phyloP scores from a whole-genome alignment of 2,888 invertebrate genomes.

The Drosophila hamatofila region DNA sequence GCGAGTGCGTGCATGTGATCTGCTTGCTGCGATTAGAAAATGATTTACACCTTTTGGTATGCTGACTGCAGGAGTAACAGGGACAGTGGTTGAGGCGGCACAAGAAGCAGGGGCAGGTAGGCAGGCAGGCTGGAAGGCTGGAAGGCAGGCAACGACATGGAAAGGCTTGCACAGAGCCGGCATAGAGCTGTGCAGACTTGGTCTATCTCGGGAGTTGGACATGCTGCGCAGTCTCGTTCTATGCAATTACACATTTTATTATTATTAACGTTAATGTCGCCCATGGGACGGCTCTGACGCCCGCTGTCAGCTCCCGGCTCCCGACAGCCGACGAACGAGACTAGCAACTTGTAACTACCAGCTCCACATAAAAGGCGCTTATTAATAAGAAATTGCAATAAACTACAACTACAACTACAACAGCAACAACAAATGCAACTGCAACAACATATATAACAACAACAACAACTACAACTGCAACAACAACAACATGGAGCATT shows the following conservation, averaged over 20 bases:
- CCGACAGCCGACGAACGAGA: constrained; percentile 14
- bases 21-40: constrained; percentile 74
- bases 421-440: background rate
- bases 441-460: constrained; percentile 24
- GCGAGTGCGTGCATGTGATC: constrained; percentile 60
- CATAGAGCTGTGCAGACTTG: constrained; percentile 26
- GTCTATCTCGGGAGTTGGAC: constrained; percentile 30
- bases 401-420: constrained; percentile 50
- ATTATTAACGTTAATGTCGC: constrained; percentile 79
- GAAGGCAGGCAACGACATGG: constrained; percentile 22
- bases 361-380: constrained; percentile 72
- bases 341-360: constrained; percentile 5
- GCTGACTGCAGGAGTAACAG: constrained; percentile 34
- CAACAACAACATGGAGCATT: background rate
- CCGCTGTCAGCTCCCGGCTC: constrained; percentile 32
- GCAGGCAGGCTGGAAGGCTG: too few species aligned
- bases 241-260: constrained; percentile 77
- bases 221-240: constrained; percentile 53
- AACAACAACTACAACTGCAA: constrained; percentile 2
- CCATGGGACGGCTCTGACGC: constrained; percentile 69
- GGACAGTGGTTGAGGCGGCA: background rate
- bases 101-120: background rate
- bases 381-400: constrained; percentile 75
- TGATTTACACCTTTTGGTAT: constrained; percentile 71
- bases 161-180: constrained; percentile 14